A percentile compares a stretch with the other conserved stretches of the same genome.
Evolutionary conservation across 2,113 vertebrate species (phyloP).

Genomic region (Dasyurus viverrinus): DNA sequence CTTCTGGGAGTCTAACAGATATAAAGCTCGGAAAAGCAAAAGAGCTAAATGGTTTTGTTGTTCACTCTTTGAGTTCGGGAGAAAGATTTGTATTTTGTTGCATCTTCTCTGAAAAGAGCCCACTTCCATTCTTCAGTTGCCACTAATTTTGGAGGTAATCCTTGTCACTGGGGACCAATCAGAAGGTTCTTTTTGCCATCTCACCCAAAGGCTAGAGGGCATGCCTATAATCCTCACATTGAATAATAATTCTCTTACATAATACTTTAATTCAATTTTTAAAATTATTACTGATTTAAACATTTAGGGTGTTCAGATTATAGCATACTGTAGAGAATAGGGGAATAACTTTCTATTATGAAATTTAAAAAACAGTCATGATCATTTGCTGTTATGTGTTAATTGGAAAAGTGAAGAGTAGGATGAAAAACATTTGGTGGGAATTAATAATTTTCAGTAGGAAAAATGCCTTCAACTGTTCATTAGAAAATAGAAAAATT

Average conservation of each 20-base stretch:
- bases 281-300: neutral
- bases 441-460: slow-evolving; percentile 37
- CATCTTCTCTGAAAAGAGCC: neutral
- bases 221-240: neutral
- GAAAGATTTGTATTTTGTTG: neutral
- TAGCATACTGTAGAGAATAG: neutral
- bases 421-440: neutral
- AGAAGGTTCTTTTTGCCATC: neutral
- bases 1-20: neutral
- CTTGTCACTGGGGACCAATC: neutral
- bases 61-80: neutral
- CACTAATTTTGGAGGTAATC: neutral
- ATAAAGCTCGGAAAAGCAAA: neutral
- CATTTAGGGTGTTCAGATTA: neutral
- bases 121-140: neutral
- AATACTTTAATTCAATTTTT: slow-evolving; percentile 18
- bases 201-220: neutral
- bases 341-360: neutral
- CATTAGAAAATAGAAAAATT: slow-evolving; percentile 43
- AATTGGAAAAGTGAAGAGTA: slow-evolving; percentile 43
- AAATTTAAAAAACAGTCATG: slow-evolving; percentile 52
- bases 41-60: neutral
- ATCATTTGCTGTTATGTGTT: slow-evolving; percentile 34
- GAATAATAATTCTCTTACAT: neutral
- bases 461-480: slow-evolving; percentile 43